Percentiles rank a stretch among this genome's conserved stretches.
Conservation (phyloP, 53 echinoderm and acorn worm species). For the Echinarachnius parma region DNA sequence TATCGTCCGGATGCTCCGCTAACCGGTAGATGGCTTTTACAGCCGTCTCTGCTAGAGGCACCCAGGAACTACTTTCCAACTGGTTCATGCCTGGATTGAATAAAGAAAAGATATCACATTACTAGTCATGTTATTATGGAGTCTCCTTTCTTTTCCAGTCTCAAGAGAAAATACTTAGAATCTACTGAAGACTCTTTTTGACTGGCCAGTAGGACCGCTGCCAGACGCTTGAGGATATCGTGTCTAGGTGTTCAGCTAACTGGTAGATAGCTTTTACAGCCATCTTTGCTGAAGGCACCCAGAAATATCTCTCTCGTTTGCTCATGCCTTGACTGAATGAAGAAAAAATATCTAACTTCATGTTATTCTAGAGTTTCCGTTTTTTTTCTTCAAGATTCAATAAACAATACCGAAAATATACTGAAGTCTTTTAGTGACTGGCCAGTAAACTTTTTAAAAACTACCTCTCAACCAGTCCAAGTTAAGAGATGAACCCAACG, state of each 20-base stretch:
- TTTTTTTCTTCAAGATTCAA: too few relatives aligned
- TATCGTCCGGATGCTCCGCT: conserved; percentile 86
- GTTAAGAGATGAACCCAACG: too few relatives aligned
- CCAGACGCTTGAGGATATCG: conserved; percentile 64
- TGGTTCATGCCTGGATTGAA: conserved; percentile 59
- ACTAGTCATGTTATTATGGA: too few relatives aligned
- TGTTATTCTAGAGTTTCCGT: too few relatives aligned
- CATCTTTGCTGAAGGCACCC: conserved; percentile 84
- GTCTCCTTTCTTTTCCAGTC: neutral
- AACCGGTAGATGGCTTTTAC: conserved; percentile 77
- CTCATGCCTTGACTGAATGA: conserved; percentile 51
- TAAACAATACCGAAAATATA: too few relatives aligned
- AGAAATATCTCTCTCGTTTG: conserved; percentile 57
- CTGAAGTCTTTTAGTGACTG: too few relatives aligned
- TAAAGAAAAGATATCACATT: neutral
- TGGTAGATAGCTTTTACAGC: conserved; percentile 80
- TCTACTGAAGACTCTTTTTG: conserved; percentile 23
- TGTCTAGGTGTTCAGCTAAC: conserved; percentile 83
- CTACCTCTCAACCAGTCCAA: too few relatives aligned
- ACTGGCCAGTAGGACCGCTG: conserved; percentile 48
- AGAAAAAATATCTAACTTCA: too few relatives aligned
- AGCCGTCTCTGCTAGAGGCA: conserved; percentile 84
- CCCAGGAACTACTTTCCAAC: conserved; percentile 67
- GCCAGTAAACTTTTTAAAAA: too few relatives aligned
- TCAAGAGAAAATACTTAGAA: too few relatives aligned